Base-by-base conservation (phyloP, 2,113 vertebrate genomes). In the Crotalus helleri region DNA sequence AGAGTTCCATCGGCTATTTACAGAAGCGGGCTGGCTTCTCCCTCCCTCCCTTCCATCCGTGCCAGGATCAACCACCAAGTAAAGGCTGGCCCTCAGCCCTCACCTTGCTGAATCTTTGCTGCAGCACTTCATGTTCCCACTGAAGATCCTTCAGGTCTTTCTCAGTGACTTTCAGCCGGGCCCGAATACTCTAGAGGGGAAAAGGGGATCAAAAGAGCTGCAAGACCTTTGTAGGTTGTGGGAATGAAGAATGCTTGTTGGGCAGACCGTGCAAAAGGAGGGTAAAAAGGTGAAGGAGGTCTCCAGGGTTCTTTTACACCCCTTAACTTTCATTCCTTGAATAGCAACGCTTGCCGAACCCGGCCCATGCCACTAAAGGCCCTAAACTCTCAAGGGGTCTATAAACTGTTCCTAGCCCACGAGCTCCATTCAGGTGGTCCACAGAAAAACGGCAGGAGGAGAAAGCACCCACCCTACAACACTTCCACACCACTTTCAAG, bases 101-200 rank as follows among this genome's bases (percentile, higher is more conserved):
- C 93, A 99, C 99, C 98, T 98, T 97, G 21, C 89, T 90, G 92
- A 99, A 98, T 19, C 97, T 97, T 94, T 99, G 98, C 94, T 98
- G 97, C 94, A 99, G 95, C 21, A 98, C 97, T 81, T 99, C 98
- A 0, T 98, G 96, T 8, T 99, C 98, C 97, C 97, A 98, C 94
- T 97, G 98, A n/a, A 99, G 96, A 29, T 98, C 97, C 92, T 97
- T 98, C 89, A 98, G 94, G 0, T 98, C 97, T 64, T 98, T 98
- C 88, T 98, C 97, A 0, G 96, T 93, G 4, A 98, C 90, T 94
- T 97, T 99, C 95, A 98, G 94, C 12, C 93, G 97, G 69, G 97
- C 98, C 93, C 95, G 98, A 1, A 96, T 88, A 33, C 97, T 95
- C 99, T 99, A 96, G 2, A 2, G 92, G 95, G 93, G 0, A 0